phyloP scores from a whole-genome alignment of 2,888 invertebrate genomes.

The Amaurobius ferox region DNA sequence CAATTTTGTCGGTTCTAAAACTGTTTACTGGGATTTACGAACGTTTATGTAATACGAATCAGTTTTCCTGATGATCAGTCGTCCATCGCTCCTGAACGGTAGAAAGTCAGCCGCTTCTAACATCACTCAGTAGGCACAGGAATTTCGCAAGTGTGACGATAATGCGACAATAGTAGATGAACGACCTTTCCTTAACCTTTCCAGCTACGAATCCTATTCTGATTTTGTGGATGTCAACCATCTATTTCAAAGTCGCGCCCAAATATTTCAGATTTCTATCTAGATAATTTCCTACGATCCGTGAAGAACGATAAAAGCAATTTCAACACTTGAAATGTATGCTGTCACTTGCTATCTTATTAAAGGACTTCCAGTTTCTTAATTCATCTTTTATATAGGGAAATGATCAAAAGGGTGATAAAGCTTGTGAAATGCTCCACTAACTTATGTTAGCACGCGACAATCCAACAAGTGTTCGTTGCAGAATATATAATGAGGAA shows the following conservation, averaged over 20 bases:
- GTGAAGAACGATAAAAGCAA: conserved; percentile 12
- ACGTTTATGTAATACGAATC: neutral
- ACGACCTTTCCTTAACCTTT: conserved; percentile 26
- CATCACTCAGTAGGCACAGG: neutral
- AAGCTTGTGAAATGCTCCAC: neutral
- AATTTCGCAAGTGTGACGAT: conserved; percentile 6
- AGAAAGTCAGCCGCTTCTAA: neutral
- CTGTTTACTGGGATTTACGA: neutral
- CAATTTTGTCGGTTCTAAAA: too few species aligned
- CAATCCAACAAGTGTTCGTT: neutral
- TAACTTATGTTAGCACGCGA: neutral
- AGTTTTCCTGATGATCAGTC: neutral
- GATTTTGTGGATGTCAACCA: neutral
- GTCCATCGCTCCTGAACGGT: neutral
- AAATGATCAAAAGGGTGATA: neutral
- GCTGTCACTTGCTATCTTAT: conserved; percentile 14
- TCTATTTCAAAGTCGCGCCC: neutral
- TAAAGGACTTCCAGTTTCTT: neutral
- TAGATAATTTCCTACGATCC: conserved; percentile 28
- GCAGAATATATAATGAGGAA: neutral
- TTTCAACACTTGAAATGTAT: neutral
- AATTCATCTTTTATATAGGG: neutral
- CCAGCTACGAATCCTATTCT: neutral
- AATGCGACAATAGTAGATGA: conserved; percentile 14
- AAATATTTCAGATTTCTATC: conserved; percentile 25